phyloP scores from a whole-genome alignment of 1,140 invertebrate species.

The Elymnias hypermnestra region DNA sequence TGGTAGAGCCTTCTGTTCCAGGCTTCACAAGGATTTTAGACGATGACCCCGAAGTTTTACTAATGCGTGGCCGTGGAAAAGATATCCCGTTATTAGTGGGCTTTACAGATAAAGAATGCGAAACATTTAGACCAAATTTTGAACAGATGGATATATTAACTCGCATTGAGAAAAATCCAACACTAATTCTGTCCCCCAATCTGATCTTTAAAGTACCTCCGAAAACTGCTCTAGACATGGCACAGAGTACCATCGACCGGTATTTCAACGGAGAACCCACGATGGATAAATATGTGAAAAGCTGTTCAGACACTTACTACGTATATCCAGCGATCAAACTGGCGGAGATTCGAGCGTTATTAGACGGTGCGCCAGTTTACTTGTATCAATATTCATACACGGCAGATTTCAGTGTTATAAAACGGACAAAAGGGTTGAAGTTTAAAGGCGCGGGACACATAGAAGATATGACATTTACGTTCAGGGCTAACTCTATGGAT shows the following conservation, averaged over 20 bases:
- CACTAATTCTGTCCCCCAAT: conserved; percentile 27
- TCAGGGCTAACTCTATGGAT: conserved; percentile 39
- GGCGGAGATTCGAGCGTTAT: conserved; percentile 27
- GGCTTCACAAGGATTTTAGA: conserved; percentile 44
- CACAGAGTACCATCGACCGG: conserved; percentile 25
- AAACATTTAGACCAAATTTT: conserved; percentile 42
- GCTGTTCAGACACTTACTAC: conserved; percentile 43
- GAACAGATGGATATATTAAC: conserved; percentile 40
- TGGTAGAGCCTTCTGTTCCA: conserved; percentile 39
- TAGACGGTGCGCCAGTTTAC: conserved; percentile 33
- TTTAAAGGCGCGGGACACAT: conserved; percentile 48
- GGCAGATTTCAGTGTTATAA: conserved; percentile 33
- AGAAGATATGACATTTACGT: conserved; percentile 53
- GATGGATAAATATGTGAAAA: conserved; percentile 38
- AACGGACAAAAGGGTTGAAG: conserved; percentile 23
- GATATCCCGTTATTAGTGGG: conserved; percentile 50
- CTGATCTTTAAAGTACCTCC: conserved; percentile 30
- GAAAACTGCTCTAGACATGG: conserved; percentile 19
- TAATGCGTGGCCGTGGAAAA: conserved; percentile 38
- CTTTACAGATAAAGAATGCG: conserved; percentile 46
- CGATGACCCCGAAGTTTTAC: conserved; percentile 45
- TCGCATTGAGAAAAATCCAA: conserved; percentile 31
- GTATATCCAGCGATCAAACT: conserved; percentile 47
- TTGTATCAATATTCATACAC: conserved; percentile 49
- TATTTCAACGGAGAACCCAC: conserved; percentile 38